A percentile compares a stretch with the other conserved stretches of the same genome.
phyloP scores from a whole-genome alignment of 2,888 invertebrate species.

The Colletes collaris region DNA sequence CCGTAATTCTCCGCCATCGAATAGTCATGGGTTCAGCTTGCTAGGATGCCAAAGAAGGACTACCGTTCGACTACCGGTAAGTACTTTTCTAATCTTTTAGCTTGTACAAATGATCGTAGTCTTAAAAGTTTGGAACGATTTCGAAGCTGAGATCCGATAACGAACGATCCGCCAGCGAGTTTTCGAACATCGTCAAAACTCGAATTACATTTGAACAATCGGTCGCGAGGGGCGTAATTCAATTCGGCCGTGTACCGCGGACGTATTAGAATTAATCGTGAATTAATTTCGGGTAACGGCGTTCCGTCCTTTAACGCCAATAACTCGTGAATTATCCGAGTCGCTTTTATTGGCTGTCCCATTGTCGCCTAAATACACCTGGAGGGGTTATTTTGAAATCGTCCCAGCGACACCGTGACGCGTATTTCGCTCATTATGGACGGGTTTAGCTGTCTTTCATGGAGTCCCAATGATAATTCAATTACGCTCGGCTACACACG shows the following conservation, averaged over 20 bases:
- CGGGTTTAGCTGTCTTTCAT: conserved; percentile 60
- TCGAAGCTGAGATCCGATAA: no score
- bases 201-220: not conserved
- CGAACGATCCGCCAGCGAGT: not conserved
- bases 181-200: conserved; percentile 6
- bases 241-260: conserved; percentile 9
- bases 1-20: no score
- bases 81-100: no score
- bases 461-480: conserved; percentile 69
- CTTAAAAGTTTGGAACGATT: no score
- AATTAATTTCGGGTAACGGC: conserved; percentile 40
- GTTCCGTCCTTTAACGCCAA: conserved; percentile 14
- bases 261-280: conserved; percentile 43
- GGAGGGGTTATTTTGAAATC: conserved; percentile 36
- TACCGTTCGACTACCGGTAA: no score
- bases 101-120: no score
- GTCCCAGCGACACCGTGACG: conserved; percentile 28
- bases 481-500: conserved; percentile 63
- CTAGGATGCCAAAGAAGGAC: no score
- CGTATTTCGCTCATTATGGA: conserved; percentile 53
- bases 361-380: conserved; percentile 36
- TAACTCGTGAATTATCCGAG: conserved; percentile 29
- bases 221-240: not conserved
- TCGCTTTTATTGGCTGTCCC: conserved; percentile 36
- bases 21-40: no score